Evolutionary conservation across 2,888 invertebrate genomes (phyloP), one percentile per base, ranked within the genome.

Genomic region (Agriopis leucophaearia): DNA sequence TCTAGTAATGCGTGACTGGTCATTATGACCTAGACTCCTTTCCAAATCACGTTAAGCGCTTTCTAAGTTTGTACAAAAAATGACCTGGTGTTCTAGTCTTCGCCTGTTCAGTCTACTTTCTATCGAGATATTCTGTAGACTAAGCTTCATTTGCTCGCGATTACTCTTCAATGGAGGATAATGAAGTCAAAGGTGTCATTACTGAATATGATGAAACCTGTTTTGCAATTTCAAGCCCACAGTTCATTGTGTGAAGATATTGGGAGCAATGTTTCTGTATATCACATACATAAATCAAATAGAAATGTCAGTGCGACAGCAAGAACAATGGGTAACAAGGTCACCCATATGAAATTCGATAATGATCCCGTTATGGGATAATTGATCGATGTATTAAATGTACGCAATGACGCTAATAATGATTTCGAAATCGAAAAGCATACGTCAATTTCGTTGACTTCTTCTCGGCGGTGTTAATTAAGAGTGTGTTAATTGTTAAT

Each of bases 161-260:
- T 55, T 40, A 47, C 9, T 38, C 15, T n/a, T 18, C 16, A 50
- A 54, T 13, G 18, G 12, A 47, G 18, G 18, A 38, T 57, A 44
- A 51, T 59, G 8, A 16, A 48, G 15, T 50, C n/a, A 52, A 64
- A 56, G 13, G n/a, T 66, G 35, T 52, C 38, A 64, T 61, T 55
- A 58, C 18, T 52, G 57, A 66, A 57, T 66, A 74, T 89, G 86
- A 86, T 79, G 87, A 84, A 88, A 89, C 58, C 15, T 50, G 36
- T 92, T 90, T 88, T 83, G 89, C 79, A 90, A 92, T 76, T 71
- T 57, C 69, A 88, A 86, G 83, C 87, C 87, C 85, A 87, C 90
- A 81, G 87, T 87, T 89, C 88, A 88, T 89, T 89, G 91, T 89
- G n/a, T 40, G 86, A 83, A 79, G 80, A 75, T 82, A 86, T 82